Evolutionary conservation across 2,888 invertebrate genomes (phyloP), one percentile per base, ranked within the genome.

Genomic region (Hypercompe scribonia): DNA sequence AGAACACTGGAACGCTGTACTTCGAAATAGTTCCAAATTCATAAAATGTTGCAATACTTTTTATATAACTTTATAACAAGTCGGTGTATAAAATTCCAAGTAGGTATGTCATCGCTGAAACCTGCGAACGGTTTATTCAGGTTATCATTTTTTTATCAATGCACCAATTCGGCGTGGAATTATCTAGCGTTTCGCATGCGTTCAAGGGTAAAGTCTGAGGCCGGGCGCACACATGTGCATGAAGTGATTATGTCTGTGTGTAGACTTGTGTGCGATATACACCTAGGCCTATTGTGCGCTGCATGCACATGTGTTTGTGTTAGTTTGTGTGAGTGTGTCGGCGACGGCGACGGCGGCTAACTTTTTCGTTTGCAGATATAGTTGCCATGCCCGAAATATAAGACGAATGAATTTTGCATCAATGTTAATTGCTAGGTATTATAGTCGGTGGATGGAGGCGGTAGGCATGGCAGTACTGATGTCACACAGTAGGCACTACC

Each of bases 361-460:
- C 88, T 93, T 94, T 94, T 94, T 94, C 92, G 92, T 92, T 92
- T 93, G 93, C 92, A 93, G 89, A 93, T 90, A 88, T 88, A 89
- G 95, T 95, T 95, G 92, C 95, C 89, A 95, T 93, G 94, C 94
- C 94, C 93, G 89, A 95, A 95, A 95, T 95, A 94, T 90, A 90
- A 90, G 89, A 87, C 93, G 92, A 90, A 94, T 92, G 91, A 91
- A 92, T 90, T 91, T 92, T 89, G 90, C 89, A 88, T 90, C 91
- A 90, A 91, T 91, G 91, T 90, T 90, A 91, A 91, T 91, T 90
- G 89, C 88, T 88, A 90, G 90, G 89, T 88, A 89, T 90, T 87
- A 87, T 86, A 84, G 64, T 36, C 65, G 36, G 64, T 75, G 84
- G 81, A 34, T 36, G 39, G 61, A 85, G 84, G 75, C 86, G 84